Conservation (phyloP, 2,797 vertebrate genomes). For the Pelochelys cantorii region DNA sequence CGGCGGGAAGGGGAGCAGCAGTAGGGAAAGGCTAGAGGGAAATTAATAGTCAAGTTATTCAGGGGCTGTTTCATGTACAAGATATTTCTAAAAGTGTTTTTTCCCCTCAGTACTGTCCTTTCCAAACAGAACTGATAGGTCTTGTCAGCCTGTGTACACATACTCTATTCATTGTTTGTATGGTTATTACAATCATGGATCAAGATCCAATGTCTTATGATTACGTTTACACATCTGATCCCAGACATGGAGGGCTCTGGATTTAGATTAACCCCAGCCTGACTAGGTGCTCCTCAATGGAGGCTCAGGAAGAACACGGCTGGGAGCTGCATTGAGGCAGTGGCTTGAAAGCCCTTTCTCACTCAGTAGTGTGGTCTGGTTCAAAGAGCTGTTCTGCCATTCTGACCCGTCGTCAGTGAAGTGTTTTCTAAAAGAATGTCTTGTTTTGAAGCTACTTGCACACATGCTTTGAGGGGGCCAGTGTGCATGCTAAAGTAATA, state of each 20-base stretch:
- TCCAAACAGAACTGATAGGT: background rate
- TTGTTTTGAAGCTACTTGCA: background rate
- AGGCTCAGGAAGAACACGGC: background rate
- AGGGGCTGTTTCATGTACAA: background rate
- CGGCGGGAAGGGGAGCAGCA: background rate
- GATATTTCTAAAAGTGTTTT: background rate
- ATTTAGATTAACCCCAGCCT: background rate
- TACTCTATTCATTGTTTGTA: background rate
- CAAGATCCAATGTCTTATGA: background rate
- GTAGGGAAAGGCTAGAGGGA: background rate
- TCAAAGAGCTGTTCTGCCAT: background rate
- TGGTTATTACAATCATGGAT: background rate
- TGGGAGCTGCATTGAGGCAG: background rate
- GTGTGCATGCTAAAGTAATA: background rate
- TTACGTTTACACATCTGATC: background rate
- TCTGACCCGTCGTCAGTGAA: background rate
- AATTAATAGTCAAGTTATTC: background rate
- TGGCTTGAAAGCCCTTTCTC: background rate
- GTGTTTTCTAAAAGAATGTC: background rate
- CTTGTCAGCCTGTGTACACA: background rate
- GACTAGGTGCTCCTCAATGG: background rate
- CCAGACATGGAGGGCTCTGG: background rate
- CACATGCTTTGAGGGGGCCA: background rate
- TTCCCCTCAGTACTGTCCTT: background rate
- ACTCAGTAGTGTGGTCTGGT: background rate